Evolutionary conservation across 2,797 vertebrate genomes (phyloP), one percentile per base, ranked within the genome.

Genomic region (Gobio occitaniae): DNA sequence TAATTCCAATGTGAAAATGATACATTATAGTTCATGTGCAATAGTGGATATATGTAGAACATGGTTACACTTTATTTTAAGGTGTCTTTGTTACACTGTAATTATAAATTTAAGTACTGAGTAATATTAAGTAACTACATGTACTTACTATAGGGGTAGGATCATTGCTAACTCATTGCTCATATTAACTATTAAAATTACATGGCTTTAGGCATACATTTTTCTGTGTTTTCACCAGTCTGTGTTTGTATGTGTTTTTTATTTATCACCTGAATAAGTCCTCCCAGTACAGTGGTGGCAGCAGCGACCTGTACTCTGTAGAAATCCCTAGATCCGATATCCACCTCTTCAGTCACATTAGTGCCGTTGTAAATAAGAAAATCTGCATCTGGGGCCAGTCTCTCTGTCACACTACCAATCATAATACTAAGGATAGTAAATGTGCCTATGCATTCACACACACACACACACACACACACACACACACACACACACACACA

Each of bases 341-440:
- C 91, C 17, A 95, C 80, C 3, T 95, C 88, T 29, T n/a, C 71
- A 0, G 95, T 95, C 25, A 80, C 0, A 84, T 96, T 95, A 25
- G 94, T 97, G 84, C 93, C 92, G 3, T 97, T 97, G 10, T 3
- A 66, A 82, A 83, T 90, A 25, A 94, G 7, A 88, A 97, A 97
- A 70, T 90, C 1, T 0, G 83, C 83, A 0, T 97, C 95, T 4
- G 97, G 97, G 76, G 93, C 91, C 77, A 99, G 86, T 69, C 96
- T 95, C 29, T 99, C 97, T 0, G 96, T 97, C 91, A 99, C 90
- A 66, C 97, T 96, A n/a, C 98, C 97, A 0, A 99, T 95, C 98
- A 99, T 99, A 88, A 99, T 97, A 2, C 98, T 99, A 89, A 99
- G 96, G 89, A 99, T 92, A 0, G 98, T 97, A 70, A 99, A 99